Conservation (phyloP, 1,140 invertebrate genomes). For the Ganaspis sp. region DNA sequence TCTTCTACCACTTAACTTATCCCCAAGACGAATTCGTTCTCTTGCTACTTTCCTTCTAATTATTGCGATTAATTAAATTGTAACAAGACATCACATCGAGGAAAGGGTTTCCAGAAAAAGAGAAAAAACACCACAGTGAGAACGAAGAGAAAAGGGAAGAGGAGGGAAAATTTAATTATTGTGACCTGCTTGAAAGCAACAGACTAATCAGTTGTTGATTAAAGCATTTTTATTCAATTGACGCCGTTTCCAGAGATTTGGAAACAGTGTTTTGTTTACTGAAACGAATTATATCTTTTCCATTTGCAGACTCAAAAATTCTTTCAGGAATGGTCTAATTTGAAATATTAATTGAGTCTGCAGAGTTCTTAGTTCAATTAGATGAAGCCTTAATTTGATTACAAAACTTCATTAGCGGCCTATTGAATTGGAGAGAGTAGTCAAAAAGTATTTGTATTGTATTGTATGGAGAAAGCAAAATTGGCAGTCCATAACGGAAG, state of each 20-base stretch:
- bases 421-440: too few relatives aligned
- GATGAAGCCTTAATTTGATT: too few relatives aligned
- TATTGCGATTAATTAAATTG: conserved; percentile 72
- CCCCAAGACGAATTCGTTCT: conserved; percentile 38
- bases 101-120: conserved; percentile 41
- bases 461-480: too few relatives aligned
- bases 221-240: background rate
- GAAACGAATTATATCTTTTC: too few relatives aligned
- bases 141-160: conserved; percentile 3
- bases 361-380: too few relatives aligned
- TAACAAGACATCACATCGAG: conserved; percentile 62
- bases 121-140: background rate
- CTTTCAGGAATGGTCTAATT: too few relatives aligned
- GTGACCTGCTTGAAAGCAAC: conserved; percentile 7
- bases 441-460: too few relatives aligned
- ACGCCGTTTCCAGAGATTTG: background rate
- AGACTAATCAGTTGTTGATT: conserved; percentile 22
- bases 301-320: too few relatives aligned
- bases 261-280: background rate
- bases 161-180: conserved; percentile 52
- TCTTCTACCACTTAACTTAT: background rate
- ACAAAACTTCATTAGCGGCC: too few relatives aligned
- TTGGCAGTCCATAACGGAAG: too few relatives aligned
- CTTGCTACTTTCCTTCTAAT: conserved; percentile 68
- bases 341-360: too few relatives aligned